phyloP scores from a whole-genome alignment of 2,888 invertebrate species.

The Sussaba pulchella region DNA sequence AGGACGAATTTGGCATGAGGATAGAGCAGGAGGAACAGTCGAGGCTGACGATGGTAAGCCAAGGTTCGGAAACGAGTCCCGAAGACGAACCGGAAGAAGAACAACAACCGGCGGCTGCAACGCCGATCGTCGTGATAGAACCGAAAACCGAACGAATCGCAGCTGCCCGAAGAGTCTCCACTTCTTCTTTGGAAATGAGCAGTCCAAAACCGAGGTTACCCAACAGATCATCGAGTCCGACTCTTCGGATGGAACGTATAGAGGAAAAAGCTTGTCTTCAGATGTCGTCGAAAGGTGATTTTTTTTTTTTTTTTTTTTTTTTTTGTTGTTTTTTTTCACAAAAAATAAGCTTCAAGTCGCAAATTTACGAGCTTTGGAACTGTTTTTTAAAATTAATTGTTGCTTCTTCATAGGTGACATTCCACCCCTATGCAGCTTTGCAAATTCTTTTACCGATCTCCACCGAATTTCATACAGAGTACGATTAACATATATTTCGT shows the following conservation, averaged over 20 bases:
- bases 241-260: slow-evolving; percentile 77
- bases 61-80: slow-evolving; percentile 56
- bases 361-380: too few species aligned
- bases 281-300: slow-evolving; percentile 77
- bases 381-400: too few species aligned
- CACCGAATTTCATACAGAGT: too few species aligned
- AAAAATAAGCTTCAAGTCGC: too few species aligned
- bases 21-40: slow-evolving; percentile 64
- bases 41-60: slow-evolving; percentile 44
- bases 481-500: too few species aligned
- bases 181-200: slow-evolving; percentile 46
- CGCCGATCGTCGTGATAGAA: slow-evolving; percentile 80
- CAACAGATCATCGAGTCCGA: slow-evolving; percentile 72
- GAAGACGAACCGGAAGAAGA: slow-evolving; percentile 74
- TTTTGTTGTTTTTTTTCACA: too few species aligned
- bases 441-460: too few species aligned
- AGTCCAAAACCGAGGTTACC: slow-evolving; percentile 43
- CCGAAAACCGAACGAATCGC: slow-evolving; percentile 73
- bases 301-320: too few species aligned
- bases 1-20: slow-evolving; percentile 80
- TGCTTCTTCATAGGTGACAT: too few species aligned
- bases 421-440: too few species aligned
- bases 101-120: slow-evolving; percentile 72
- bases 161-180: slow-evolving; percentile 29
- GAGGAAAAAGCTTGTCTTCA: slow-evolving; percentile 82